phyloP scores from a whole-genome alignment of 2,888 invertebrate genomes.

The Limenitis camilla region DNA sequence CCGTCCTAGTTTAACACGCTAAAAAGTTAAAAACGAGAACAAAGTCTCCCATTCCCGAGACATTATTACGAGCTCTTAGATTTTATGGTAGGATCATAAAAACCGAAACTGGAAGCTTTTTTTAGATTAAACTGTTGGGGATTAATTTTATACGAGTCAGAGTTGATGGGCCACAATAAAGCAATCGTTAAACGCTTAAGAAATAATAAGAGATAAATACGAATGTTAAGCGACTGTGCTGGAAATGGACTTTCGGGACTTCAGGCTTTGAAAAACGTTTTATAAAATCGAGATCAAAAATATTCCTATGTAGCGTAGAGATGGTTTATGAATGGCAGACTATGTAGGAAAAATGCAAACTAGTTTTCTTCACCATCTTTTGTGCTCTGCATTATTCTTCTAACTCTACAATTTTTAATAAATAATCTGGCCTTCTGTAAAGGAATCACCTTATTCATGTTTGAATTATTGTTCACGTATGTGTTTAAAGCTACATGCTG shows the following conservation, averaged over 20 bases:
- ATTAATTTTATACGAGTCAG: slow-evolving; percentile 46
- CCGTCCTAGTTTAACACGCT: slow-evolving; percentile 41
- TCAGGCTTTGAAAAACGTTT: neutral
- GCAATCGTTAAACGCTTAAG: slow-evolving; percentile 36
- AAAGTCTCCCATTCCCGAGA: slow-evolving; percentile 32
- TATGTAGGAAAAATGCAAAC: too few relatives aligned
- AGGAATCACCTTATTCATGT: too few relatives aligned
- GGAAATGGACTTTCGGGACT: neutral
- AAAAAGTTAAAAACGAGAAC: slow-evolving; percentile 42
- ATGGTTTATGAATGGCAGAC: too few relatives aligned
- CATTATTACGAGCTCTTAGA: slow-evolving; percentile 52
- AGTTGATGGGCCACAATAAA: slow-evolving; percentile 43
- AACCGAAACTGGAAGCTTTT: slow-evolving; percentile 53
- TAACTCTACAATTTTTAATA: too few relatives aligned
- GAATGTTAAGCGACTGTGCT: slow-evolving; percentile 1
- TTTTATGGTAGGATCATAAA: slow-evolving; percentile 60
- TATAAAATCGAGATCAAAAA: neutral
- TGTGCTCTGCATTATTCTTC: too few relatives aligned
- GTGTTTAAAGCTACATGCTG: too few relatives aligned
- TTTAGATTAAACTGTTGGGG: slow-evolving; percentile 47
- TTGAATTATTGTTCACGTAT: too few relatives aligned
- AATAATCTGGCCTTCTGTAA: too few relatives aligned
- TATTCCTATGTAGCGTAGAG: too few relatives aligned
- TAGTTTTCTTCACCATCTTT: too few relatives aligned
- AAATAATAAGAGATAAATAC: slow-evolving; percentile 18